Conservation (phyloP, 2,113 vertebrate species). For the Tachysurus fulvidraco region DNA sequence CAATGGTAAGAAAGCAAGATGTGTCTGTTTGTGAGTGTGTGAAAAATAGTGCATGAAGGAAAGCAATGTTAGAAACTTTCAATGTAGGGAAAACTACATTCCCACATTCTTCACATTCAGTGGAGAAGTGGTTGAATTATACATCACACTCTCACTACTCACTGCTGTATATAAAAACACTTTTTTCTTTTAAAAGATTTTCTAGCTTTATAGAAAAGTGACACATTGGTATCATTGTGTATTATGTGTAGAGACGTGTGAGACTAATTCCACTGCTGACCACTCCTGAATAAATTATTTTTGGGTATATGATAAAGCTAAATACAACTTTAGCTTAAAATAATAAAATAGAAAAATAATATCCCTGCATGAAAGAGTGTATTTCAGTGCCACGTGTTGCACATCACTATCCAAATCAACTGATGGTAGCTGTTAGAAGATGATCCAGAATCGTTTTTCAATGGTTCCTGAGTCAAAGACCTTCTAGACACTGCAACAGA, state of each 20-base stretch:
- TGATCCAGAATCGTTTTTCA: neutral
- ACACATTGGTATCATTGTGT: too few relatives aligned
- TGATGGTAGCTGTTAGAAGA: neutral
- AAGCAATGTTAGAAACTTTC: neutral
- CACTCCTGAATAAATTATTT: neutral
- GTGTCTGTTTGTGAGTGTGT: constrained; percentile 5
- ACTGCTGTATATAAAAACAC: neutral
- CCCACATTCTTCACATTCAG: neutral
- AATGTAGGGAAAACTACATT: neutral
- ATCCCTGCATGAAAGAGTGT: neutral
- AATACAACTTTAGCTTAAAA: too few relatives aligned
- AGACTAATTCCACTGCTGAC: neutral
- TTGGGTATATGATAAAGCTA: neutral
- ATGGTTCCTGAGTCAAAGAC: neutral
- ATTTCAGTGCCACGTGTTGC: neutral
- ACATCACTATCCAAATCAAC: neutral
- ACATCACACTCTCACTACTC: neutral
- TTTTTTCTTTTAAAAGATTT: neutral
- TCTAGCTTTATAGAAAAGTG: neutral
- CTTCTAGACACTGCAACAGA: neutral
- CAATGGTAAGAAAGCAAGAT: constrained; percentile 9
- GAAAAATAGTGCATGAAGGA: neutral
- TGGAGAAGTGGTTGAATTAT: neutral
- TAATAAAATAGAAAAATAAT: neutral
- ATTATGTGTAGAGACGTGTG: neutral